Base-by-base conservation (phyloP, 2,888 invertebrate species). In the Glyphotaelius pellucidus region DNA sequence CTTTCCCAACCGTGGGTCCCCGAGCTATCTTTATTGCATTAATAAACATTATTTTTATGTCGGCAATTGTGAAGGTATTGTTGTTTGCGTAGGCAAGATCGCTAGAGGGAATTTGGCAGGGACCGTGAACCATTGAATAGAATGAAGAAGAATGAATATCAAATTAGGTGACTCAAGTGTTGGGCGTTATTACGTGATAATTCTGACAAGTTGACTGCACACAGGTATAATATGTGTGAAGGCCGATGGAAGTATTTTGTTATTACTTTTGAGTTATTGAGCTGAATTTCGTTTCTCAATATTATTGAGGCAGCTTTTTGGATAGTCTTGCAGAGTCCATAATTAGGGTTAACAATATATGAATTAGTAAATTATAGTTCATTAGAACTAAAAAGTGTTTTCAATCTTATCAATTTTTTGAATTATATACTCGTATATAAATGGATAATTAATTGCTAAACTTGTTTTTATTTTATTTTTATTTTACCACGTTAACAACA, bases 31-130 rank as follows among this genome's bases (percentile, higher is more conserved):
- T 93, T 93, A 91, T 92, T 90, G 92, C 89, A 93, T 93, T 93
- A 93, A 93, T 93, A 93, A 93, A 92, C 92, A 92, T 93, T 93
- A 93, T 93, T 93, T 93, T 92, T 92, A 93, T 93, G 92, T 93
- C 86, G 92, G 92, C 92, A 93, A 93, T 93, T 92, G 93, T 84
- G 91, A 91, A 90, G 90, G 88, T 89, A 79, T 89, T 89, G 88
- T 89, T 79, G 88, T 89, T 89, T 38, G 88, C 88, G 88, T 79
- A 35, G 79, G 67, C 19, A 32, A 88, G 67, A 88, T 88, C 88
- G 35, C 88, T 67, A 19, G 32, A 25, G 88, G 79, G 79, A 89
- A 89, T 80, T 79, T 14, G 12, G 35, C 88, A 89, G 79, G 0
- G 88, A n/a, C 7, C 12, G 35, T n/a, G 67, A 79, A 89, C 88